Evolutionary conservation across 2,113 vertebrate genomes (phyloP).

Genomic region (Tychaedon coryphoeus): DNA sequence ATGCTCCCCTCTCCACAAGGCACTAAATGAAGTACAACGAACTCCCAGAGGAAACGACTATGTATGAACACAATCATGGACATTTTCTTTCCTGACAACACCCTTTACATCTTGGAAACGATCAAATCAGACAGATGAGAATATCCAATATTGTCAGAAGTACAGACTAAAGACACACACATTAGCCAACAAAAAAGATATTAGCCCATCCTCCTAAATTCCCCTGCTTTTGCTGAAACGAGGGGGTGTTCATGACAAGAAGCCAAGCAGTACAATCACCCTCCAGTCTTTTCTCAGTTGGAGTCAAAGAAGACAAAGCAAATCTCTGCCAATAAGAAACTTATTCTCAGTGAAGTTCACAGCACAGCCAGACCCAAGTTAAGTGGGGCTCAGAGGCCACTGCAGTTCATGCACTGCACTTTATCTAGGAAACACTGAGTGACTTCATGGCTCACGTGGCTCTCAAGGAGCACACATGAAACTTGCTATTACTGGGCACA

Average conservation of each 20-base stretch:
- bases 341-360: slow-evolving; percentile 12
- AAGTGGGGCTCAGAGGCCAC: slow-evolving; percentile 35
- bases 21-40: not conserved
- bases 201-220: slow-evolving; percentile 8
- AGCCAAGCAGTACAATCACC: slow-evolving; percentile 18
- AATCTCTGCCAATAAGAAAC: not conserved
- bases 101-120: slow-evolving; percentile 32
- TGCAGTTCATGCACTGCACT: slow-evolving; percentile 11
- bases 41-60: not conserved
- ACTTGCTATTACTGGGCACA: not conserved
- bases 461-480: not conserved
- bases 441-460: not conserved
- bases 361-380: slow-evolving; percentile 18
- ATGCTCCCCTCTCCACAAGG: not conserved
- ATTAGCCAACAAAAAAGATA: not conserved
- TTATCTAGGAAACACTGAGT: not conserved
- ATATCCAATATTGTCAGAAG: slow-evolving; percentile 3
- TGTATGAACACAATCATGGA: not conserved
- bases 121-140: slow-evolving; percentile 24
- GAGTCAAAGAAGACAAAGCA: slow-evolving; percentile 39
- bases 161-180: slow-evolving; percentile 7
- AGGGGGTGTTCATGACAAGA: not conserved
- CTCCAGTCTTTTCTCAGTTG: not conserved
- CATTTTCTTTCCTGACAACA: slow-evolving; percentile 50
- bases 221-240: not conserved